phyloP scores from a whole-genome alignment of 2,113 vertebrate genomes.

The Chaetorhynchus papuensis region DNA sequence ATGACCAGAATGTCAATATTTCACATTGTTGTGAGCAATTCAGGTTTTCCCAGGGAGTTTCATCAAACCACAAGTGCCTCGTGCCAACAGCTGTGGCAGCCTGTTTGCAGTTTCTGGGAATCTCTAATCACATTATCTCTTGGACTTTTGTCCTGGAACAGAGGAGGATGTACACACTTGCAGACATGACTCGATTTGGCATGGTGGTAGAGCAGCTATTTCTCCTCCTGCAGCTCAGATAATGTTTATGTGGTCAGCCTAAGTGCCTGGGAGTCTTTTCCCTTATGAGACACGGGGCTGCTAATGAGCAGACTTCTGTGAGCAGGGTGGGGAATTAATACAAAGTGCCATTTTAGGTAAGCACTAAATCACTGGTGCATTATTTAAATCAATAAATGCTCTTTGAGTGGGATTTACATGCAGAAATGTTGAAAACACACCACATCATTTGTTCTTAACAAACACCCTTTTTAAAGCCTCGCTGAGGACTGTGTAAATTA shows the following conservation, averaged over 20 bases:
- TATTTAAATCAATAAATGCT: constrained; percentile 13
- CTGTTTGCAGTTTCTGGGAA: not conserved
- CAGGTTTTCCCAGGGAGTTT: not conserved
- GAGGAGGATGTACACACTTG: not conserved
- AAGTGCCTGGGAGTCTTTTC: constrained; percentile 18
- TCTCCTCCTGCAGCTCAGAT: not conserved
- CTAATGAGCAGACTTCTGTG: not conserved
- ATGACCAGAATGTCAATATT: not conserved
- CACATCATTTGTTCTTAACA: not conserved
- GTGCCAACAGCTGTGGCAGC: not conserved
- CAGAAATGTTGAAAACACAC: not conserved
- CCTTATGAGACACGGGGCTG: not conserved
- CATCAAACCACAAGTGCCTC: not conserved
- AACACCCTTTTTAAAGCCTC: not conserved
- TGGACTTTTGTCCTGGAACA: not conserved
- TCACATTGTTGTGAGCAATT: not conserved
- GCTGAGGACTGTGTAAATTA: not conserved
- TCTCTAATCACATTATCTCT: not conserved
- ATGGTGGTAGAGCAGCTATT: not conserved
- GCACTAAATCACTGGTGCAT: not conserved
- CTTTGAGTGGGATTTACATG: not conserved
- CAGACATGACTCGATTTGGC: not conserved
- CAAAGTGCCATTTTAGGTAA: not conserved
- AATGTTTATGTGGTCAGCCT: constrained; percentile 28
- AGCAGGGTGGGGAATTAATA: not conserved